These are phyloP conservation scores for Atractosteus spatula DNA, from an alignment of 2,113 vertebrate species.

Conservation along the genomic window DNA sequence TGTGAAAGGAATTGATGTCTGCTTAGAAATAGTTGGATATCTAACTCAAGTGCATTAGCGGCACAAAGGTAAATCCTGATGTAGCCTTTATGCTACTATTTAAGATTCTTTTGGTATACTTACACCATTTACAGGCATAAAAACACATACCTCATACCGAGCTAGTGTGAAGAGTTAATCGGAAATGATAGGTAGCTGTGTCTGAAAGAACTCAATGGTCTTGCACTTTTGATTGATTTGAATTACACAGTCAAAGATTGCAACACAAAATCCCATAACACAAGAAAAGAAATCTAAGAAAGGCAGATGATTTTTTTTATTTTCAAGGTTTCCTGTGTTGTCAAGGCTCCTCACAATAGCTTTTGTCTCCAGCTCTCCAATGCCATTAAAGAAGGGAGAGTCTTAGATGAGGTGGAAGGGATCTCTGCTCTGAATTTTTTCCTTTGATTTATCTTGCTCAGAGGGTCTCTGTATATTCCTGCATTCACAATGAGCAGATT, in stretches of 20 bases:
- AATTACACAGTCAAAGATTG: not conserved
- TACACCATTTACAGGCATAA: too few species aligned
- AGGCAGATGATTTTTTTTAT: not conserved
- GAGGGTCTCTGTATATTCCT: not conserved
- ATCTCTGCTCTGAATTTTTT: not conserved
- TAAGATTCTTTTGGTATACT: too few species aligned
- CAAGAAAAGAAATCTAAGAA: not conserved
- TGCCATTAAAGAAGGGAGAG: not conserved
- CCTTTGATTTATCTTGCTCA: not conserved
- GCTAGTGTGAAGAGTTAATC: too few species aligned
- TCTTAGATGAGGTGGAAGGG: not conserved
- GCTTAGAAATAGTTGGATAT: too few species aligned
- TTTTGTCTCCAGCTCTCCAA: slow-evolving; percentile 1
- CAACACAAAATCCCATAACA: not conserved
- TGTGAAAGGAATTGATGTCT: too few species aligned
- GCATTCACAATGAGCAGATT: not conserved
- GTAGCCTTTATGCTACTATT: too few species aligned
- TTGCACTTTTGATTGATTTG: not conserved
- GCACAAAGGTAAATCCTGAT: too few species aligned
- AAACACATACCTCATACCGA: too few species aligned
- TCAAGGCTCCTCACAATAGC: not conserved
- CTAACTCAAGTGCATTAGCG: too few species aligned
- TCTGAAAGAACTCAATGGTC: too few species aligned
- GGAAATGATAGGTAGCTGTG: too few species aligned
- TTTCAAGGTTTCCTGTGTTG: slow-evolving; percentile 1